Evolutionary conservation across 2,113 vertebrate species (phyloP).

Genomic region (Halichoeres trimaculatus): DNA sequence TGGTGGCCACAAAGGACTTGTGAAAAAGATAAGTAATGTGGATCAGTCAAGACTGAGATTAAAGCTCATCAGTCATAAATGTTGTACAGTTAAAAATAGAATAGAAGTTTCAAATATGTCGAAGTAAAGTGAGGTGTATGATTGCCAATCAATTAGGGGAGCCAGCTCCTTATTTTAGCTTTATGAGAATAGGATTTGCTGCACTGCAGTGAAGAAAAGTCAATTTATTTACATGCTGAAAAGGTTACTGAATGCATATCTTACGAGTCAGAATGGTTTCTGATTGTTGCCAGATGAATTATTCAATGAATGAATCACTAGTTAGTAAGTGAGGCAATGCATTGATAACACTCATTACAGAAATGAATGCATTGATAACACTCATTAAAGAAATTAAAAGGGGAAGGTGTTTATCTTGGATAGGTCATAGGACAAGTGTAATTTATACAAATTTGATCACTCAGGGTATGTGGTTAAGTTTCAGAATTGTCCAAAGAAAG

Average conservation of each 20-base stretch:
- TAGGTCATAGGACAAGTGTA: no score
- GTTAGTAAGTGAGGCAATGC: no score
- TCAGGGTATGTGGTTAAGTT: background rate
- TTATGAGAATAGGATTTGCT: background rate
- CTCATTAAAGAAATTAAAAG: no score
- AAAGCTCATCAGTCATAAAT: conserved; percentile 10
- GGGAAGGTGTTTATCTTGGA: no score
- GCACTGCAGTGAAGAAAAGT: background rate
- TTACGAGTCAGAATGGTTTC: no score
- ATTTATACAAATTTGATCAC: background rate
- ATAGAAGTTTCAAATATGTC: background rate
- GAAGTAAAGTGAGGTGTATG: background rate
- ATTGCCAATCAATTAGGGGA: background rate
- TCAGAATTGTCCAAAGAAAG: no score
- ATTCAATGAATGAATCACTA: no score
- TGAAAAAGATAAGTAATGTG: conserved; percentile 1
- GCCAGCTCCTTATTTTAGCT: background rate
- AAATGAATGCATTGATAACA: no score
- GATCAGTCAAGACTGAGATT: background rate
- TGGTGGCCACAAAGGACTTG: background rate
- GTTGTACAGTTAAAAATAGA: background rate
- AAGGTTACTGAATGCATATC: no score
- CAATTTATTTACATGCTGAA: background rate
- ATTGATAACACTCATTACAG: no score
- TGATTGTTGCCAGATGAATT: no score